These are phyloP conservation scores for Bathynomus jamesi DNA, from an alignment of 1,140 invertebrate genomes.

Conservation along the genomic window DNA sequence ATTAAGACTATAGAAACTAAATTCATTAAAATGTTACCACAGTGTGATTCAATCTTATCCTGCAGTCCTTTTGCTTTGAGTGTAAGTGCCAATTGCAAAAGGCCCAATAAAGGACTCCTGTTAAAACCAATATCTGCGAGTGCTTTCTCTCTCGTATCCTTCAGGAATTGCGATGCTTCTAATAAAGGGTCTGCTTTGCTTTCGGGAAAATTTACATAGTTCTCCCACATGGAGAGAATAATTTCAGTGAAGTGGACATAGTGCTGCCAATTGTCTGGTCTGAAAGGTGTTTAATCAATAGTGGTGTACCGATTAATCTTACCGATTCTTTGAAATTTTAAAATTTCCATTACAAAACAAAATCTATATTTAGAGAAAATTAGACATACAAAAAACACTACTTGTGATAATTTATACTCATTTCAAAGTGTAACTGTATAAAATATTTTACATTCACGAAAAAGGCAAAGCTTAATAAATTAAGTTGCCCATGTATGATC, in stretches of 20 bases:
- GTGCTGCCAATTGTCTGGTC: slow-evolving; percentile 36
- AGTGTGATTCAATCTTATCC: slow-evolving; percentile 5
- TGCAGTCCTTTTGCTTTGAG: slow-evolving; percentile 4
- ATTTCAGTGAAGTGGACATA: slow-evolving; percentile 19
- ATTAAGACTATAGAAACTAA: too few species aligned
- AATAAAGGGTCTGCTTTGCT: background rate
- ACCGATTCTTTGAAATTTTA: too few species aligned
- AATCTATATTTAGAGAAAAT: too few species aligned
- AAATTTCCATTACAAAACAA: too few species aligned
- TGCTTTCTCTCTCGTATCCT: background rate
- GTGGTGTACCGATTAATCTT: too few species aligned
- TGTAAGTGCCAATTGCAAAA: slow-evolving; percentile 15
- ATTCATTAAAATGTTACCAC: too few species aligned
- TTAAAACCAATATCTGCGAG: background rate
- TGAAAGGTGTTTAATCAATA: slow-evolving; percentile 10
- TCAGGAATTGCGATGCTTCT: background rate
- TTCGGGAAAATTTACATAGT: background rate
- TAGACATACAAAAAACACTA: too few species aligned
- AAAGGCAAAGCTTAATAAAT: too few species aligned
- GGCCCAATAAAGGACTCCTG: slow-evolving; percentile 17
- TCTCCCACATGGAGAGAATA: background rate
- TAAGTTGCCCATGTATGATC: too few species aligned
- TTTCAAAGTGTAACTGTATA: too few species aligned
- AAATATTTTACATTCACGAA: too few species aligned
- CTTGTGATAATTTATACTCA: too few species aligned